Evolutionary conservation across 2,113 vertebrate genomes (phyloP).

Genomic region (Tricholaema leucomelas): DNA sequence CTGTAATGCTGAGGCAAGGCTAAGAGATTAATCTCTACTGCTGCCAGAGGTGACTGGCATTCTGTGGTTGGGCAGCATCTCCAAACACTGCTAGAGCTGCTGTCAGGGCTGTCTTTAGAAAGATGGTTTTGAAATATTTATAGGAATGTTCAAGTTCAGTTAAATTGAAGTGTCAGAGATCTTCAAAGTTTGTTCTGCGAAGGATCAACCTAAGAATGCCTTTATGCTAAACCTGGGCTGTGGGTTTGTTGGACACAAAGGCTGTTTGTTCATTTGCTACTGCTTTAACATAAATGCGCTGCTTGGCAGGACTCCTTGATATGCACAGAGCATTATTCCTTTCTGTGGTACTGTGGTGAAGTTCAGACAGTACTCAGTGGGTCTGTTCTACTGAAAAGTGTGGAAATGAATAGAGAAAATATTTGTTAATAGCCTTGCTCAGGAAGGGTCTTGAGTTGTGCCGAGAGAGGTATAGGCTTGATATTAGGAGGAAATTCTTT

Average conservation of each 20-base stretch:
- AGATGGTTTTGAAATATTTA: neutral
- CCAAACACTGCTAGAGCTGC: neutral
- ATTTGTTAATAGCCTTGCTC: neutral
- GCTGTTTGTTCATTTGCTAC: neutral
- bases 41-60: neutral
- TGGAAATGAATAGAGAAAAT: neutral
- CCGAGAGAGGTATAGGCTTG: too few relatives aligned
- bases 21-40: neutral
- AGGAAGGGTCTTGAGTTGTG: too few relatives aligned
- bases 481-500: too few relatives aligned
- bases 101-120: neutral
- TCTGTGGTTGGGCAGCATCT: neutral
- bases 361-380: too few relatives aligned
- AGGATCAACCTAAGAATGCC: neutral
- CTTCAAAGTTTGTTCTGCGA: neutral
- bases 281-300: neutral
- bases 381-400: neutral
- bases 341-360: neutral
- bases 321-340: neutral
- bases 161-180: neutral
- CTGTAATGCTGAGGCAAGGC: neutral
- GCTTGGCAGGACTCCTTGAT: neutral
- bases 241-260: neutral
- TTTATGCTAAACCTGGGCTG: neutral
- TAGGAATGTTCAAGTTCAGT: neutral